Evolutionary conservation across 2,113 vertebrate genomes (phyloP).

Genomic region (Podarcis muralis): DNA sequence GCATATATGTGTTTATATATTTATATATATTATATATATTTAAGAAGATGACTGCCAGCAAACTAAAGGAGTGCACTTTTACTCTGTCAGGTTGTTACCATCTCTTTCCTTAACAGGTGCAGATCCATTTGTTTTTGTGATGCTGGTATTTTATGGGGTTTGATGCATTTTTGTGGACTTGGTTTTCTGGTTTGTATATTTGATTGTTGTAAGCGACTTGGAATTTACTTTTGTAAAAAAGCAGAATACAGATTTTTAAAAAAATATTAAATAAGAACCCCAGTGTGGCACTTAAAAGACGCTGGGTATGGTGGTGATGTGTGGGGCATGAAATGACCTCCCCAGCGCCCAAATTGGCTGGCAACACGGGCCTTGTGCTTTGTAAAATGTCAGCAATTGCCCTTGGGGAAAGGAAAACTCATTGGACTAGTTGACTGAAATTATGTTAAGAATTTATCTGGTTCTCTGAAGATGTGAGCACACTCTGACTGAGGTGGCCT

Average conservation of each 20-base stretch:
- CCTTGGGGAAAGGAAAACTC: no score
- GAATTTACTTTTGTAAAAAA: background rate
- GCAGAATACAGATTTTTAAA: background rate
- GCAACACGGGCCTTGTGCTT: background rate
- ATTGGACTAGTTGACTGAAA: background rate
- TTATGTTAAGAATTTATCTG: background rate
- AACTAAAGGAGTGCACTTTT: no score
- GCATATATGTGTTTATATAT: no score
- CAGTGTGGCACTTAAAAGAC: background rate
- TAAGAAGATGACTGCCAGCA: no score
- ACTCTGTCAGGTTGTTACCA: no score
- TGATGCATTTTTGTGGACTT: background rate
- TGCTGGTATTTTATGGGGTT: background rate
- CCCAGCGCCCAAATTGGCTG: background rate
- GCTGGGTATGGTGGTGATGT: background rate
- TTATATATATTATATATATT: no score
- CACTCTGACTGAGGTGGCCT: background rate
- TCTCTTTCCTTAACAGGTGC: no score
- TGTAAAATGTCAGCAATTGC: background rate
- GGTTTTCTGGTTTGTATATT: background rate
- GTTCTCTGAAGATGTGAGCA: background rate
- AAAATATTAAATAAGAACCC: background rate
- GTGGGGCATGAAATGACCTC: background rate
- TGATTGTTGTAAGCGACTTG: background rate
- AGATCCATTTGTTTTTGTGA: no score